Conservation (phyloP, 2,888 invertebrate species). For the Melieria omissa region DNA sequence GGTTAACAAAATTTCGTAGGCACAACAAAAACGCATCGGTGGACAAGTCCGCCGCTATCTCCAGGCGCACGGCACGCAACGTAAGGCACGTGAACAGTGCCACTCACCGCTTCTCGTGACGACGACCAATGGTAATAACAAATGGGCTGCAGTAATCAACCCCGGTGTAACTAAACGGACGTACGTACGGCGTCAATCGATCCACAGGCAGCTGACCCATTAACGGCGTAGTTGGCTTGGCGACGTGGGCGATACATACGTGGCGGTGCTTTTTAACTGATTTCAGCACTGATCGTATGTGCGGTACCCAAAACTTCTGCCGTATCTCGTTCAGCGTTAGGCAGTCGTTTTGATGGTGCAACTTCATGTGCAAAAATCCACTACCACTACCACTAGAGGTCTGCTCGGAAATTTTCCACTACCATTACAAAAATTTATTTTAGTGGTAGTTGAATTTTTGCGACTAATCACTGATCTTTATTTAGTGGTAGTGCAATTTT, state of each 20-base stretch:
- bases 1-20: slow-evolving; percentile 42
- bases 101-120: slow-evolving; percentile 43
- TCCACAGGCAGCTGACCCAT: slow-evolving; percentile 46
- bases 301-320: slow-evolving; percentile 2
- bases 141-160: slow-evolving; percentile 44
- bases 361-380: no score
- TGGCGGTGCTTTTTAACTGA: slow-evolving; percentile 1
- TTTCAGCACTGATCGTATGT: not conserved
- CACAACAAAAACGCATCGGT: slow-evolving; percentile 42
- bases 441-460: slow-evolving; percentile 32
- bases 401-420: slow-evolving; percentile 34
- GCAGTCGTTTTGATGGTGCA: no score
- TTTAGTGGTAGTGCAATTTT: not conserved
- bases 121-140: slow-evolving; percentile 37
- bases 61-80: slow-evolving; percentile 37
- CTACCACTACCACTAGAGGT: no score
- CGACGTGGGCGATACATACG: slow-evolving; percentile 16
- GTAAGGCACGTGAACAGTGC: slow-evolving; percentile 27
- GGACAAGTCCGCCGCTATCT: slow-evolving; percentile 38
- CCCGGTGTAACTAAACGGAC: slow-evolving; percentile 43
- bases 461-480: slow-evolving; percentile 14
- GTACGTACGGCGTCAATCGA: slow-evolving; percentile 39
- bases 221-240: slow-evolving; percentile 37
- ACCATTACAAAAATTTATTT: slow-evolving; percentile 26
- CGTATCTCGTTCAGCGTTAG: no score